Conservation (phyloP, 2,888 invertebrate species). For the Eulithis prunata region DNA sequence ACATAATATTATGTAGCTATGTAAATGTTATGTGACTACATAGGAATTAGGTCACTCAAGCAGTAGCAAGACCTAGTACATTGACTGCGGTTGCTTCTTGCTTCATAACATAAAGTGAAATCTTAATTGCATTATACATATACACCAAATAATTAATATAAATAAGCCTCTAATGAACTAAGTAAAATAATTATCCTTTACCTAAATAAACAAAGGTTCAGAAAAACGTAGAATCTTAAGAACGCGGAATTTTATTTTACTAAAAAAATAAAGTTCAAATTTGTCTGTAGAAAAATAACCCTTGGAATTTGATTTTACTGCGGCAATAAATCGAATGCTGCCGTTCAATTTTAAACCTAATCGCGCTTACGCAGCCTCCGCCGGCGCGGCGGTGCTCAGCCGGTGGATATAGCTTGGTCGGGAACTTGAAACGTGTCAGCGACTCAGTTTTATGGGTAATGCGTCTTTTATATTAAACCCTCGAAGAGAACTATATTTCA, state of each 20-base stretch:
- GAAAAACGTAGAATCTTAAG: too few relatives aligned
- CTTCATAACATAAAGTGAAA: too few relatives aligned
- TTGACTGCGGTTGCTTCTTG: too few relatives aligned
- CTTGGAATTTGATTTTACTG: conserved; percentile 16
- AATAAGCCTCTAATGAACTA: not conserved
- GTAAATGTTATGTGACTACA: too few relatives aligned
- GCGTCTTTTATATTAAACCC: conserved; percentile 25
- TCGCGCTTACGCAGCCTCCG: conserved; percentile 22
- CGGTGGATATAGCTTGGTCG: not conserved
- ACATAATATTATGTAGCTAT: too few relatives aligned
- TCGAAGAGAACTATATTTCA: conserved; percentile 6
- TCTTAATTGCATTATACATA: too few relatives aligned
- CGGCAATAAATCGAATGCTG: conserved; percentile 23
- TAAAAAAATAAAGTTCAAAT: conserved; percentile 14
- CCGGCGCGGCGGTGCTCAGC: too few relatives aligned
- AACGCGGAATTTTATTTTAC: too few relatives aligned
- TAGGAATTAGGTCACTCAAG: too few relatives aligned
- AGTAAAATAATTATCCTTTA: not conserved
- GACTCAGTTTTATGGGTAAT: conserved; percentile 20
- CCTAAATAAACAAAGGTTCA: too few relatives aligned
- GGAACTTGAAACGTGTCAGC: conserved; percentile 10
- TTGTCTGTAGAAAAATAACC: conserved; percentile 20
- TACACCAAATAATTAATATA: conserved; percentile 10
- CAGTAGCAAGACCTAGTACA: too few relatives aligned
- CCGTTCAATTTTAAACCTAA: conserved; percentile 25